These are phyloP conservation scores for Phrynocephalus versicolor DNA, from an alignment of 2,113 vertebrate species.

Conservation along the genomic window DNA sequence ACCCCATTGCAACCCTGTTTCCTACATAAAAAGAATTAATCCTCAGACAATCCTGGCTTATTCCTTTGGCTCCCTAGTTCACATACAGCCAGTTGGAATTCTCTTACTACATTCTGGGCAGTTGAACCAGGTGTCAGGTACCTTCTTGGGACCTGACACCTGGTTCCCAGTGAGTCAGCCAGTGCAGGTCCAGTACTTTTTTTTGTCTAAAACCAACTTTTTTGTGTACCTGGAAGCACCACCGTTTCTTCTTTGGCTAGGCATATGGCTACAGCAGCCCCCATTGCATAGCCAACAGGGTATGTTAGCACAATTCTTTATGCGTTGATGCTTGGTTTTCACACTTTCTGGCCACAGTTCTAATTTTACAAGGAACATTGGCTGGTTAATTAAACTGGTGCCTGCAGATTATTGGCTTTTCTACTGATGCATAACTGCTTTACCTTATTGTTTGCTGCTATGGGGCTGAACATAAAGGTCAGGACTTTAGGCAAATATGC, in stretches of 20 bases:
- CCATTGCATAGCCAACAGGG: neutral
- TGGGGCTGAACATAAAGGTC: neutral
- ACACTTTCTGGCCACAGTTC: neutral
- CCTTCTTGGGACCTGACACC: too few relatives aligned
- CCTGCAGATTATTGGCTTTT: conserved; percentile 4
- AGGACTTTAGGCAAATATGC: neutral
- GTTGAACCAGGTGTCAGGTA: too few relatives aligned
- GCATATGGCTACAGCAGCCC: neutral
- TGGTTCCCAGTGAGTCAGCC: too few relatives aligned
- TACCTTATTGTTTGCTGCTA: neutral
- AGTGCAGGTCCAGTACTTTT: too few relatives aligned
- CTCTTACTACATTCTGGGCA: too few relatives aligned
- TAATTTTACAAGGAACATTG: neutral
- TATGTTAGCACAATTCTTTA: neutral
- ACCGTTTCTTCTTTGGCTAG: neutral
- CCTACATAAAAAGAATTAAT: neutral
- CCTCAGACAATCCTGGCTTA: neutral
- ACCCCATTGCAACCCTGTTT: too few relatives aligned
- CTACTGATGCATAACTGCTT: neutral
- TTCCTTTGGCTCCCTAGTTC: neutral
- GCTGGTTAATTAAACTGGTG: neutral
- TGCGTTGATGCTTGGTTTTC: neutral
- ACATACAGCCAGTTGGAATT: too few relatives aligned
- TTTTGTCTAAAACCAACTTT: too few relatives aligned
- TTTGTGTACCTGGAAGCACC: neutral